These are phyloP conservation scores for Peromyscus maniculatus DNA, from an alignment of 2,113 vertebrate genomes.

Conservation along the genomic window DNA sequence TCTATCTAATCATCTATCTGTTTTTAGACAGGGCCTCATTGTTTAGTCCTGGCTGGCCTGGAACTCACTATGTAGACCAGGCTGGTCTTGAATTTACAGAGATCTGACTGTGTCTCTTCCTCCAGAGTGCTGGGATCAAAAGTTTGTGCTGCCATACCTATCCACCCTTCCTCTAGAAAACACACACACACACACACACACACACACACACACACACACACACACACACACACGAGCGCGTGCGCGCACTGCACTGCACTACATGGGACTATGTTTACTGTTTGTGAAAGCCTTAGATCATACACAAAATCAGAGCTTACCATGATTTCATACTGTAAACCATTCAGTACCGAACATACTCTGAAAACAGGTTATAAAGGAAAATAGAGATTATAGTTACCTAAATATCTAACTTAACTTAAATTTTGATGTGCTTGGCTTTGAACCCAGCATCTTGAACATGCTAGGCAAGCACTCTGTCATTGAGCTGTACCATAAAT, in stretches of 20 bases:
- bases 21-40: background rate
- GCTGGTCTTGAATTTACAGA: background rate
- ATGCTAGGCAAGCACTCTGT: background rate
- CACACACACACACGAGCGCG: background rate
- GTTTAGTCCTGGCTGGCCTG: background rate
- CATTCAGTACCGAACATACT: background rate
- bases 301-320: slow-evolving; percentile 29
- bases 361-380: background rate
- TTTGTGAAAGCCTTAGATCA: slow-evolving; percentile 40
- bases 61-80: background rate
- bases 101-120: too few species aligned
- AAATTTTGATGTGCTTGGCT: background rate
- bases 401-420: background rate
- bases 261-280: background rate
- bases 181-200: background rate
- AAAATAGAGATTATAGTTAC: slow-evolving; percentile 36
- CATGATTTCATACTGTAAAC: slow-evolving; percentile 30
- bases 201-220: background rate
- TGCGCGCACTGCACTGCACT: too few species aligned
- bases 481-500: background rate
- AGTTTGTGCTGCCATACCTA: background rate
- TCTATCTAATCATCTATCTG: background rate
- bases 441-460: background rate
- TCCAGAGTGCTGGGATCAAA: background rate
- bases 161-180: background rate